Conservation (phyloP, 2,888 invertebrate genomes). For the Xanthorhoe spadicearia region DNA sequence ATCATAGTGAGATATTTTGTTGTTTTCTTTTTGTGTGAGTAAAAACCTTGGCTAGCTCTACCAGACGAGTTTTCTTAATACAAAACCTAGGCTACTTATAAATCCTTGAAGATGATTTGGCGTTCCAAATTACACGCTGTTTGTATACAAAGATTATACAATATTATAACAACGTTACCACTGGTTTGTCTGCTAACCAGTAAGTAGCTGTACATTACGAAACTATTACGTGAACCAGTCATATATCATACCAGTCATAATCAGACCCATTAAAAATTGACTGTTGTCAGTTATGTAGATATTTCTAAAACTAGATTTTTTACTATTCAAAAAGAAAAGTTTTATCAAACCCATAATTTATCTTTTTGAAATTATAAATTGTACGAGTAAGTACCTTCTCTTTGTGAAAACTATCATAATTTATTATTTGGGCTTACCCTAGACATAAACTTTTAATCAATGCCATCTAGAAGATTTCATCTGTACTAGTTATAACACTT, state of each 20-base stretch:
- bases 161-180: slow-evolving; percentile 7
- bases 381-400: no score
- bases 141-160: slow-evolving; percentile 29
- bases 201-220: slow-evolving; percentile 20
- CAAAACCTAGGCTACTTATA: slow-evolving; percentile 1
- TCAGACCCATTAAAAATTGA: slow-evolving; percentile 8
- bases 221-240: slow-evolving; percentile 18
- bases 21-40: slow-evolving; percentile 55
- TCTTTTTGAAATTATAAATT: no score
- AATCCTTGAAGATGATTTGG: slow-evolving; percentile 11
- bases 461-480: slow-evolving; percentile 5
- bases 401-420: no score
- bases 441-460: background rate
- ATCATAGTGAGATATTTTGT: slow-evolving; percentile 58
- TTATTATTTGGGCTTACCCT: background rate
- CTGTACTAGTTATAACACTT: slow-evolving; percentile 2
- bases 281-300: no score
- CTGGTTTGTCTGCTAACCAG: background rate
- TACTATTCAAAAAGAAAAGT: background rate
- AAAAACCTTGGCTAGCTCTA: background rate
- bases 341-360: no score
- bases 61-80: background rate
- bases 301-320: background rate
- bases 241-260: slow-evolving; percentile 8
- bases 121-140: slow-evolving; percentile 2